phyloP scores from a whole-genome alignment of 2,888 invertebrate species.

The Andrena haemorrhoa region DNA sequence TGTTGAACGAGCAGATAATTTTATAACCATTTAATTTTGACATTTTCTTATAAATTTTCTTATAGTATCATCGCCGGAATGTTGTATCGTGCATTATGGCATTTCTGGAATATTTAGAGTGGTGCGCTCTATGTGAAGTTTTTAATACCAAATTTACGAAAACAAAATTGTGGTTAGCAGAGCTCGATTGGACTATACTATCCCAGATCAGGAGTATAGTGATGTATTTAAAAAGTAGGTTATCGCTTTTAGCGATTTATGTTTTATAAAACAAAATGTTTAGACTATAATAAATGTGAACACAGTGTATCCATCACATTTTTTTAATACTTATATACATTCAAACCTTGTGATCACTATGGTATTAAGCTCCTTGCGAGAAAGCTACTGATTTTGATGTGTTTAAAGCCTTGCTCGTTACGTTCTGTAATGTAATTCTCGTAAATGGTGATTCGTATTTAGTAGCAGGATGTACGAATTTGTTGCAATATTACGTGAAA shows the following conservation, averaged over 20 bases:
- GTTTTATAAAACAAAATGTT: slow-evolving; percentile 74
- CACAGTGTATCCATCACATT: slow-evolving; percentile 73
- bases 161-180: slow-evolving; percentile 40
- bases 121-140: slow-evolving; percentile 33
- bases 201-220: slow-evolving; percentile 37
- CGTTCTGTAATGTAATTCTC: slow-evolving; percentile 50
- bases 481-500: slow-evolving; percentile 41
- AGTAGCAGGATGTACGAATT: slow-evolving; percentile 28
- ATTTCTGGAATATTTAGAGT: slow-evolving; percentile 45
- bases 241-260: slow-evolving; percentile 74
- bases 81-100: slow-evolving; percentile 47
- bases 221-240: slow-evolving; percentile 70
- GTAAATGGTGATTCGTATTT: slow-evolving; percentile 20
- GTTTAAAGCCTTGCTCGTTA: slow-evolving; percentile 50
- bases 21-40: slow-evolving; percentile 62
- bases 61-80: slow-evolving; percentile 51
- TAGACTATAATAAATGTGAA: slow-evolving; percentile 76
- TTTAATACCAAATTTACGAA: slow-evolving; percentile 50
- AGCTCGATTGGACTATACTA: slow-evolving; percentile 41
- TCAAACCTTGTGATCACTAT: slow-evolving; percentile 59
- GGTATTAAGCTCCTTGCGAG: slow-evolving; percentile 23
- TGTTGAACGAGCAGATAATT: slow-evolving; percentile 54
- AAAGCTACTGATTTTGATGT: slow-evolving; percentile 32
- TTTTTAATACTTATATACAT: slow-evolving; percentile 68
- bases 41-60: slow-evolving; percentile 61